Percentiles rank a stretch among this genome's conserved stretches.
phyloP scores from a whole-genome alignment of 2,888 invertebrate genomes.

The Falcaria lacertinaria region DNA sequence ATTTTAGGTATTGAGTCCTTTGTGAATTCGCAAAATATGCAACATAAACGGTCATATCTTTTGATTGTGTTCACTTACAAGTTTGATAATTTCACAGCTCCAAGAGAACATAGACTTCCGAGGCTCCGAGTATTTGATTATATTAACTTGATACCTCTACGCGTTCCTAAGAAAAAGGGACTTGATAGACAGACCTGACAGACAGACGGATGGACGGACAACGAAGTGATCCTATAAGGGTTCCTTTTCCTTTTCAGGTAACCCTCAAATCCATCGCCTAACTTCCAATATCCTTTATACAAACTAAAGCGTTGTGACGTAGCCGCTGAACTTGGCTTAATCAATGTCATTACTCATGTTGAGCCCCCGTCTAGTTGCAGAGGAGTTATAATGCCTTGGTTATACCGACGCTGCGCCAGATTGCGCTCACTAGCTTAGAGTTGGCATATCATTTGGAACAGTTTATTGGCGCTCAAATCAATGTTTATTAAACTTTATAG shows the following conservation, averaged over 20 bases:
- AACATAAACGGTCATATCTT: no score
- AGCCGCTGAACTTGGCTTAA: conserved; percentile 23
- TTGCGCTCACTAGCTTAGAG: background rate
- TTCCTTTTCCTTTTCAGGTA: background rate
- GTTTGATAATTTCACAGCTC: no score
- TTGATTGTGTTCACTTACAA: no score
- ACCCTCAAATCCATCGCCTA: background rate
- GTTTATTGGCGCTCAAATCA: background rate
- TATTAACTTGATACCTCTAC: no score
- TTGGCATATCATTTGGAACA: background rate
- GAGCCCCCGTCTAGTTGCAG: conserved; percentile 7
- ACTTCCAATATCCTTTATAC: background rate
- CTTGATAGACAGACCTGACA: no score
- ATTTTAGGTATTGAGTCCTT: no score
- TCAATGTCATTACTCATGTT: conserved; percentile 33
- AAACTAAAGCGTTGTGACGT: conserved; percentile 12
- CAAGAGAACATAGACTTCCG: no score
- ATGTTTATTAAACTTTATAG: background rate
- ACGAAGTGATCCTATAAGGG: no score
- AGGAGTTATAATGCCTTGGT: conserved; percentile 14
- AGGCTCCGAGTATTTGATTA: no score
- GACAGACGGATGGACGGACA: no score
- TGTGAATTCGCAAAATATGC: no score
- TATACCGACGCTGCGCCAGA: conserved; percentile 2
- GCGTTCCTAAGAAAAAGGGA: no score